Percentiles rank a stretch among this genome's conserved stretches.
These are phyloP conservation scores for Oxytorus armatus DNA, from an alignment of 2,888 invertebrate species.

Conservation along the genomic window DNA sequence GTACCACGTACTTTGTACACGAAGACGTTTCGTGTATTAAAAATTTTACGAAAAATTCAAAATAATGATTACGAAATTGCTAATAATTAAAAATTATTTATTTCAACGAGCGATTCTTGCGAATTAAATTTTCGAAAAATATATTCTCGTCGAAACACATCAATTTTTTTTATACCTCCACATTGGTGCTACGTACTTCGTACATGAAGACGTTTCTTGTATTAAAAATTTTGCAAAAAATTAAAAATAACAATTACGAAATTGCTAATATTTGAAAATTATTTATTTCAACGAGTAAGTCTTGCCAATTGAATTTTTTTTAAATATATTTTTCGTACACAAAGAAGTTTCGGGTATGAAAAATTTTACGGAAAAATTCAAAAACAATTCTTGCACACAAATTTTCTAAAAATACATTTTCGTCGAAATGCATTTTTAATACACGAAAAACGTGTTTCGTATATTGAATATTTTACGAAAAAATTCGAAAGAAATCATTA, in stretches of 20 bases:
- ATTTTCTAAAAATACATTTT: background rate
- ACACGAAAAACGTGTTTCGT: no score
- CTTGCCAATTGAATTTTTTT: background rate
- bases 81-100: background rate
- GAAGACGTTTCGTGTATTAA: no score
- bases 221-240: no score
- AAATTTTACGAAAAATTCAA: background rate
- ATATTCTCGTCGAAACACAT: no score
- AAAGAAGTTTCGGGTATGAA: no score
- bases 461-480: background rate
- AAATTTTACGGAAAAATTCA: no score
- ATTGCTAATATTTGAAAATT: background rate
- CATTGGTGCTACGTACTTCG: background rate
- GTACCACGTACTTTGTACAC: no score
- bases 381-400: no score
- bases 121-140: background rate
- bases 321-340: no score
- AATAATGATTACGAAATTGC: background rate
- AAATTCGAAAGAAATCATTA: background rate
- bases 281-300: background rate
- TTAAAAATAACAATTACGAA: background rate
- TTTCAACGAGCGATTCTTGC: background rate
- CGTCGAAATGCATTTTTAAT: no score
- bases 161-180: constrained; percentile 2
- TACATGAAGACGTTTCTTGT: no score